These are phyloP conservation scores for Nothocercus nigrocapillus DNA, from an alignment of 2,113 vertebrate genomes.

Conservation along the genomic window DNA sequence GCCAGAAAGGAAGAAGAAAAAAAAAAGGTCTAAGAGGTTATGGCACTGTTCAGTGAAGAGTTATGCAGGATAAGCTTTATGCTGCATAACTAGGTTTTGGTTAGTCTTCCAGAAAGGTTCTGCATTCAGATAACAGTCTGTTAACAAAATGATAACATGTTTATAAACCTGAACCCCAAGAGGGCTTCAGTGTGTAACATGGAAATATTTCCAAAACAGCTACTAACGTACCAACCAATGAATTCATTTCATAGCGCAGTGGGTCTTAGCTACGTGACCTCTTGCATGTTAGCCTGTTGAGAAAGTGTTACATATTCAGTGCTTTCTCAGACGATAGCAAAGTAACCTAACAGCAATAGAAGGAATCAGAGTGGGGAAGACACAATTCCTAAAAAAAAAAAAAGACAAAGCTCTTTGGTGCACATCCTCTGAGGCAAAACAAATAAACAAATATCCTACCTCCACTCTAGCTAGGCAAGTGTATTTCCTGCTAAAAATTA, in stretches of 20 bases:
- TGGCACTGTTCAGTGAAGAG: background rate
- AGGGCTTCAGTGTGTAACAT: background rate
- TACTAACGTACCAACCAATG: background rate
- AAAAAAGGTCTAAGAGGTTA: background rate
- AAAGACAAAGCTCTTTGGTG: background rate
- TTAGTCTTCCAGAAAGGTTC: background rate
- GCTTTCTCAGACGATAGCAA: background rate
- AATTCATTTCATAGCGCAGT: background rate
- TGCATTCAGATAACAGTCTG: background rate
- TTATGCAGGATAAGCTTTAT: background rate
- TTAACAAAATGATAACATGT: background rate
- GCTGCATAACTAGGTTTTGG: background rate
- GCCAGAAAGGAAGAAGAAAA: background rate
- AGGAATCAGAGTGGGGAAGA: background rate
- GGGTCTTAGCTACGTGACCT: background rate
- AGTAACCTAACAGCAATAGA: background rate
- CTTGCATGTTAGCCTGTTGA: background rate
- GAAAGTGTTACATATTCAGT: background rate
- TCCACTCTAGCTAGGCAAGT: background rate
- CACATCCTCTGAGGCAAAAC: background rate
- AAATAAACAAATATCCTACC: background rate
- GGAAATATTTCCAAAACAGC: background rate
- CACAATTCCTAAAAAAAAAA: background rate
- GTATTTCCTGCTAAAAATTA: constrained; percentile 40
- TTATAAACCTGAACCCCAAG: background rate